These are phyloP conservation scores for Philopedon plagiatum DNA, from an alignment of 2,888 invertebrate species.

Conservation along the genomic window DNA sequence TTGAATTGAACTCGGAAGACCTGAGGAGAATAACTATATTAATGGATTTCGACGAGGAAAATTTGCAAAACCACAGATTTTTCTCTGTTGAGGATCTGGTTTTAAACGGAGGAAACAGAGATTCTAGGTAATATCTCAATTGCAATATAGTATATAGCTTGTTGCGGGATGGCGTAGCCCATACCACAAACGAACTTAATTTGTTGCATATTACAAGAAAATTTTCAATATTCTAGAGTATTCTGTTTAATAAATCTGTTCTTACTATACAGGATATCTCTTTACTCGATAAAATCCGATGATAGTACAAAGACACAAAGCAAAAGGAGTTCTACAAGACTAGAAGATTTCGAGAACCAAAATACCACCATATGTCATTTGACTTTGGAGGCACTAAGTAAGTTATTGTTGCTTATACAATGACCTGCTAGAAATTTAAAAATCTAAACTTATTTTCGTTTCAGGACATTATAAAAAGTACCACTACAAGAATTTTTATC, in stretches of 20 bases:
- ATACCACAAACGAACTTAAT: too few species aligned
- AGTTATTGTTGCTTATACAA: too few species aligned
- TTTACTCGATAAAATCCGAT: slow-evolving; percentile 56
- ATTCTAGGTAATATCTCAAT: too few species aligned
- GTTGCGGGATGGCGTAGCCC: too few species aligned
- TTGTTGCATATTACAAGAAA: too few species aligned
- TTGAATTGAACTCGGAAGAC: slow-evolving; percentile 58
- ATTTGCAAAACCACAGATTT: slow-evolving; percentile 50
- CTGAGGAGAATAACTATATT: slow-evolving; percentile 58
- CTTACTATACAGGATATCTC: slow-evolving; percentile 54
- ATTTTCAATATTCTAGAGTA: too few species aligned
- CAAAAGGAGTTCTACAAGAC: slow-evolving; percentile 44
- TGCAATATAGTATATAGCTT: too few species aligned
- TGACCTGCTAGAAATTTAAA: too few species aligned
- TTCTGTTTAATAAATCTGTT: too few species aligned
- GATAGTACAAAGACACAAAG: slow-evolving; percentile 49
- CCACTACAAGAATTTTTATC: slow-evolving; percentile 62
- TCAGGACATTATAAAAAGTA: slow-evolving; percentile 62
- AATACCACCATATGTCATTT: slow-evolving; percentile 54
- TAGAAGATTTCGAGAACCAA: slow-evolving; percentile 50
- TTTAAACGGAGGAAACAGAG: slow-evolving; percentile 42
- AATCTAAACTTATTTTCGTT: not conserved
- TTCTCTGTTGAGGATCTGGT: slow-evolving; percentile 57
- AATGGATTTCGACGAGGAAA: slow-evolving; percentile 62
- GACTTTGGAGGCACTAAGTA: slow-evolving; percentile 59